Conservation (phyloP, 1,140 invertebrate genomes). For the Anagrus nilaparvatae region DNA sequence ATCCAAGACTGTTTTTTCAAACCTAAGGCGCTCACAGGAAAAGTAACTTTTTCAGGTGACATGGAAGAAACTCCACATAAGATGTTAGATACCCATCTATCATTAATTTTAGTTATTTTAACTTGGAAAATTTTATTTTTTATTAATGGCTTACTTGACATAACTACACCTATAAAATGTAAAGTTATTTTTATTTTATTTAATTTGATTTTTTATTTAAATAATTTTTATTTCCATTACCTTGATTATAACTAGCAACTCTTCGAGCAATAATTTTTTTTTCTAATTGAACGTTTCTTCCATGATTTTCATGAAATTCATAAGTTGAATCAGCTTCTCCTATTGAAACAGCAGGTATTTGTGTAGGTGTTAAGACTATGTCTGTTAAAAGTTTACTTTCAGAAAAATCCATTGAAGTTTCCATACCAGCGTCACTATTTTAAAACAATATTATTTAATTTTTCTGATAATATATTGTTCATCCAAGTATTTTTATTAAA, state of each 20-base stretch:
- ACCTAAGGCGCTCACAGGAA: constrained; percentile 62
- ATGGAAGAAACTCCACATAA: constrained; percentile 63
- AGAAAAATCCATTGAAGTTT: constrained; percentile 35
- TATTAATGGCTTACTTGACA: constrained; percentile 49
- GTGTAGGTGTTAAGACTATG: constrained; percentile 31
- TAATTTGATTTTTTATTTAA: not conserved
- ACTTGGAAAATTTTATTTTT: constrained; percentile 57
- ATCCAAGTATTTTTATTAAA: not conserved
- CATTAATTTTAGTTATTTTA: constrained; percentile 60
- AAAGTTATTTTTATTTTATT: too few relatives aligned
- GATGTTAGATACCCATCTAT: constrained; percentile 69
- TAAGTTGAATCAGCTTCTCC: constrained; percentile 36
- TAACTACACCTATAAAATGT: constrained; percentile 47
- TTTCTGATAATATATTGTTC: not conserved
- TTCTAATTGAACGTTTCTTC: constrained; percentile 63
- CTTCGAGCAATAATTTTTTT: constrained; percentile 49
- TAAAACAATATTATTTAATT: constrained; percentile 8
- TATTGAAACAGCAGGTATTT: constrained; percentile 21
- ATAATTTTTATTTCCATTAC: constrained; percentile 17
- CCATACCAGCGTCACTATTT: constrained; percentile 36
- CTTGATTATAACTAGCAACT: constrained; percentile 68
- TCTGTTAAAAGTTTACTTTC: constrained; percentile 38
- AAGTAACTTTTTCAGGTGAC: constrained; percentile 52
- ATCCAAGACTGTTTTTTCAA: constrained; percentile 69
- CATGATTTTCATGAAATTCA: constrained; percentile 58